Conservation (phyloP, 2,113 vertebrate species). For the Connochaetes taurinus region DNA sequence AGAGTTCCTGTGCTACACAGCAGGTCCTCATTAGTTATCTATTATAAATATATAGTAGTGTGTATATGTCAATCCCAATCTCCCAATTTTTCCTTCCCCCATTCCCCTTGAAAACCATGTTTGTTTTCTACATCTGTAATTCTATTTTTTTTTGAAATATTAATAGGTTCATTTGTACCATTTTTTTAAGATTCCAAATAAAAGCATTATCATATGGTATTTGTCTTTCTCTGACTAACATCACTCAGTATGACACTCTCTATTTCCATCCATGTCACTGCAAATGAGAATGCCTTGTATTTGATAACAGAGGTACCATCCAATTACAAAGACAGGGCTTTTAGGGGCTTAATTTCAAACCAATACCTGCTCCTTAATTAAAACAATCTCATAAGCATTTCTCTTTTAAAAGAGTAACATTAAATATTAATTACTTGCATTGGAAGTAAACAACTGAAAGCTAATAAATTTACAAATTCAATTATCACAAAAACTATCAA, state of each 20-base stretch:
- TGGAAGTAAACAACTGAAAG: constrained; percentile 71
- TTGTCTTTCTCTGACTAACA: background rate
- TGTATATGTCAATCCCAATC: background rate
- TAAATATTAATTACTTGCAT: constrained; percentile 72
- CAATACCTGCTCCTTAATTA: constrained; percentile 59
- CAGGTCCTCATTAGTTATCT: background rate
- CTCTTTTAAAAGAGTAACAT: constrained; percentile 62
- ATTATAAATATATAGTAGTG: background rate
- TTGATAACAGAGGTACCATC: constrained; percentile 28
- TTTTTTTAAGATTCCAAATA: background rate
- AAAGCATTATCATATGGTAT: background rate
- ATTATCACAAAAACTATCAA: constrained; percentile 69
- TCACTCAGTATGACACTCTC: background rate
- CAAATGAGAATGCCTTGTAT: background rate
- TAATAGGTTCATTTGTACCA: background rate
- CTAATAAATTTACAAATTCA: constrained; percentile 74
- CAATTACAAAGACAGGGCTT: constrained; percentile 23
- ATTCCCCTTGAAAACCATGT: background rate
- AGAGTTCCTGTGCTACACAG: background rate
- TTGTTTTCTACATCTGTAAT: background rate
- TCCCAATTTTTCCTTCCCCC: background rate
- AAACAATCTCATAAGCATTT: constrained; percentile 60
- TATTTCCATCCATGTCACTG: background rate
- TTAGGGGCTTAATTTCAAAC: constrained; percentile 27
- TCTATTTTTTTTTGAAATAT: background rate